Percentiles rank a stretch among this genome's conserved stretches.
Conservation (phyloP, 1,140 invertebrate species). For the Piezodorus guildinii region DNA sequence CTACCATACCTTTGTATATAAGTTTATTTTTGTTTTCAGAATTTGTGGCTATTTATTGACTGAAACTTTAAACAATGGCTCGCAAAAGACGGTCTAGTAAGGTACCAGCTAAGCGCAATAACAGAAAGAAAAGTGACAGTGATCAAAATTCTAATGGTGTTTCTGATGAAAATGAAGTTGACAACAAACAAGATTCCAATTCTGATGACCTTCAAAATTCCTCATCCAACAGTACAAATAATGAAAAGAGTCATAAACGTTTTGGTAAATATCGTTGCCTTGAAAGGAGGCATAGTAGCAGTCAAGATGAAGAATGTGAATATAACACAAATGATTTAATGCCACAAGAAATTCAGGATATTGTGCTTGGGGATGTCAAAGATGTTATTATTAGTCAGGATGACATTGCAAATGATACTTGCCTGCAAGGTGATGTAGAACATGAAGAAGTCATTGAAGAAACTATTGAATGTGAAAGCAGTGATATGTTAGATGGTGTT, state of each 20-base stretch:
- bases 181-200: background rate
- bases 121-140: conserved; percentile 10
- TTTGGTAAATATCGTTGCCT: background rate
- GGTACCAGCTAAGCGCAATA: background rate
- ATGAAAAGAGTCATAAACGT: conserved; percentile 12
- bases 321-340: conserved; percentile 16
- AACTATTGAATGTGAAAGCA: conserved; percentile 18
- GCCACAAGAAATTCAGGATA: conserved; percentile 25
- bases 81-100: conserved; percentile 1
- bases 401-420: conserved; percentile 14
- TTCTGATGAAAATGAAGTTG: conserved; percentile 3
- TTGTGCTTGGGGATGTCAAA: conserved; percentile 23
- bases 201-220: background rate
- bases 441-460: conserved; percentile 16
- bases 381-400: conserved; percentile 10
- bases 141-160: conserved; percentile 11
- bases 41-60: background rate
- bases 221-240: background rate
- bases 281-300: conserved; percentile 5
- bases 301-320: conserved; percentile 11
- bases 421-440: conserved; percentile 12
- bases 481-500: conserved; percentile 14
- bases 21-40: background rate
- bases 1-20: background rate
- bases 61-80: background rate